phyloP scores from a whole-genome alignment of 2,113 vertebrate genomes.

The Mustelus asterias region DNA sequence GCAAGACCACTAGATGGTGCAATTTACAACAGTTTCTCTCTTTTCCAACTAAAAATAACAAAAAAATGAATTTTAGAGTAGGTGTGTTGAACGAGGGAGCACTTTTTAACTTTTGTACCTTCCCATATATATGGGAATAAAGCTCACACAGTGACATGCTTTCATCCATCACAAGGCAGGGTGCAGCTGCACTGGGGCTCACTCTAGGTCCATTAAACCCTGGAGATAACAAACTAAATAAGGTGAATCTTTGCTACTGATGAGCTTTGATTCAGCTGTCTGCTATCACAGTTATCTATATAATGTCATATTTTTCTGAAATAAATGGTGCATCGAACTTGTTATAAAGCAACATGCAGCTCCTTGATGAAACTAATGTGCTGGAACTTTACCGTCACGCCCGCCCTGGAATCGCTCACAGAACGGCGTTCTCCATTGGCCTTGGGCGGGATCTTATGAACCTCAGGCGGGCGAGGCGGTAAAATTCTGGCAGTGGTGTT shows the following conservation, averaged over 20 bases:
- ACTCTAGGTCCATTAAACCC: not conserved
- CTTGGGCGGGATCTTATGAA: too few species aligned
- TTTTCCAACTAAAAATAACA: not conserved
- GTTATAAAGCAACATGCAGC: not conserved
- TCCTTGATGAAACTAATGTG: not conserved
- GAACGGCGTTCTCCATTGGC: too few species aligned
- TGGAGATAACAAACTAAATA: not conserved
- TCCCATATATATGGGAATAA: not conserved
- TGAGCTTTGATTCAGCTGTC: not conserved
- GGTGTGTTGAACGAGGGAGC: not conserved
- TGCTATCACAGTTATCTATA: not conserved
- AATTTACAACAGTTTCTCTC: not conserved
- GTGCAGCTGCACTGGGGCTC: not conserved
- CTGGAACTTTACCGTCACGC: too few species aligned
- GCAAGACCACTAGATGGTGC: not conserved
- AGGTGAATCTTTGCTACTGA: not conserved
- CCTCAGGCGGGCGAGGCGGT: too few species aligned
- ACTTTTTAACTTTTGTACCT: not conserved
- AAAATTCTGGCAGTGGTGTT: too few species aligned
- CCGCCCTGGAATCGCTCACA: too few species aligned
- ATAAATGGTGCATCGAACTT: not conserved
- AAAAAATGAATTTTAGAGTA: not conserved
- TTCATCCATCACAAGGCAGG: not conserved
- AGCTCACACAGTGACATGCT: not conserved
- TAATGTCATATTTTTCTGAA: not conserved